Conservation (phyloP, 2,888 invertebrate species). For the Acrobasis repandana region DNA sequence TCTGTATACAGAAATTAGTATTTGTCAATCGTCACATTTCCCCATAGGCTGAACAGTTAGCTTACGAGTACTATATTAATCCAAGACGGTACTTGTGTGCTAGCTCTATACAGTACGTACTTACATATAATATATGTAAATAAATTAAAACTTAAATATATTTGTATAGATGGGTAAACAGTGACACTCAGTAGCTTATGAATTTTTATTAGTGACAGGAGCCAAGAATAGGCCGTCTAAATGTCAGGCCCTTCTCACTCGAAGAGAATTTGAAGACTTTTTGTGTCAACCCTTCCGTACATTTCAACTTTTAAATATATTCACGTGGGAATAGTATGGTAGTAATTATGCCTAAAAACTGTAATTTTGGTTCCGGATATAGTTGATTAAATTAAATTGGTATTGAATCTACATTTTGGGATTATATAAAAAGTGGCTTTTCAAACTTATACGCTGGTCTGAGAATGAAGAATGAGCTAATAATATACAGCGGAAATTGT, state of each 20-base stretch:
- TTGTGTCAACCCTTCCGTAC: slow-evolving; percentile 31
- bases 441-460: too few species aligned
- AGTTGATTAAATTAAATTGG: slow-evolving; percentile 15
- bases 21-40: too few species aligned
- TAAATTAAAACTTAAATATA: slow-evolving; percentile 24
- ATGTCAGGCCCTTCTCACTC: slow-evolving; percentile 34
- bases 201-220: slow-evolving; percentile 28
- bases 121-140: background rate
- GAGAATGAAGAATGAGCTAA: too few species aligned
- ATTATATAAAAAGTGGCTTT: too few species aligned
- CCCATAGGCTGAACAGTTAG: too few species aligned
- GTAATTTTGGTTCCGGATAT: slow-evolving; percentile 27
- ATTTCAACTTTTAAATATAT: slow-evolving; percentile 34
- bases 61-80: too few species aligned
- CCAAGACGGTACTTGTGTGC: background rate
- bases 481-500: too few species aligned
- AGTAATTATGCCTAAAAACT: slow-evolving; percentile 31
- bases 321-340: slow-evolving; percentile 36
- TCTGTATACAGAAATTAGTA: too few species aligned
- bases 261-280: slow-evolving; percentile 25
- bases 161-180: slow-evolving; percentile 27
- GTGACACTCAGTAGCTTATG: slow-evolving; percentile 27
- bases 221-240: slow-evolving; percentile 32
- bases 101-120: background rate
- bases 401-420: background rate